Base-by-base conservation (phyloP, 2,797 vertebrate species). In the Sardinella longiceps region DNA sequence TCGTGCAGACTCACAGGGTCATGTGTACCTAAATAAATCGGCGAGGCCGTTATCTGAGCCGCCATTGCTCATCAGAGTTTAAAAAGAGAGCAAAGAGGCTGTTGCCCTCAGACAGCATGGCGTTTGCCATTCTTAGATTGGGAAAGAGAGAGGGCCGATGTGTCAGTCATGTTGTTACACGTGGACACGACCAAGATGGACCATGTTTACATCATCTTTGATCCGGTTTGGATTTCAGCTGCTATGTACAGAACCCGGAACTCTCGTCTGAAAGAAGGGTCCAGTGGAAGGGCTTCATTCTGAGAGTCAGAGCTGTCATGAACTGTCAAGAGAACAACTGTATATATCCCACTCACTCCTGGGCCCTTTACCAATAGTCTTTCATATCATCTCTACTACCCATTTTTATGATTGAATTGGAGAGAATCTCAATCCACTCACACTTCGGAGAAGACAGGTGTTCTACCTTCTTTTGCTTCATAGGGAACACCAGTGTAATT, bases 71-170 rank as follows among this genome's bases (percentile, higher is more conserved):
- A 85, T 90, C 86, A 20, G 87, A 90, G 91, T 94, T 94, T 93
- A 94, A 94, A 94, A 93, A 50, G 84, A 92, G 91, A 84, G 85
- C 88, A 86, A 87, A 90, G 85, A 90, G 84, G 33, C 85, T 77
- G 88, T 83, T 85, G 84, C n/a, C 33, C 84, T 92, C 93, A 93
- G 94, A 94, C 94, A 93, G 81, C 3, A 87, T 83, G 94, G 92
- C 92, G 90, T 89, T 89, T 66, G 92, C 94, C 94, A 94, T 95
- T 95, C 93, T 94, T 90, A 93, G 94, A 93, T 86, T 87, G 87
- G 11, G 53, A 56, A 18, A 56, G 50, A 50, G 37, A 28, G 46
- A 45, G 28, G 28, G 48, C 28, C 60, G 23, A 50, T 23, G 33
- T 18, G 14, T 74, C 66, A 14, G 14, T 74, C 66, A 74, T 37